Conservation (phyloP, 2,113 vertebrate species). For the Odontesthes bonariensis region DNA sequence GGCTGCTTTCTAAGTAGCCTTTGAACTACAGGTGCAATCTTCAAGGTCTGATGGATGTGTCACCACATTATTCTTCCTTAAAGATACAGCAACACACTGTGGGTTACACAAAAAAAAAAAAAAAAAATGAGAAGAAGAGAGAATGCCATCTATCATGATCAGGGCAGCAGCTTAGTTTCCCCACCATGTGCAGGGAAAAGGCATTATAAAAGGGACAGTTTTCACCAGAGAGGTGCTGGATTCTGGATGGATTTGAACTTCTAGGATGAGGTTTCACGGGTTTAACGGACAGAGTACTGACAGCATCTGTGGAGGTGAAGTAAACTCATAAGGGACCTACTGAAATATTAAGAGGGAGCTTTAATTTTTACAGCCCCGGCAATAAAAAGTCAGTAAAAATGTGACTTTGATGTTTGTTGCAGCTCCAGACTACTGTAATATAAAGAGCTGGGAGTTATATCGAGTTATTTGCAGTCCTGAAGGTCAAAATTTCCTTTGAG, state of each 20-base stretch:
- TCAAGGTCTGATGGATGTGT: conserved; percentile 43
- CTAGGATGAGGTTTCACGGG: neutral
- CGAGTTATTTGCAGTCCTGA: conserved; percentile 36
- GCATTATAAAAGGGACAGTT: conserved; percentile 28
- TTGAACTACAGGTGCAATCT: conserved; percentile 67
- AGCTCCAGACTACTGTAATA: conserved; percentile 41
- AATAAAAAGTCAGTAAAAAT: conserved; percentile 58
- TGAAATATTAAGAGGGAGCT: conserved; percentile 24
- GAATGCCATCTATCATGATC: conserved; percentile 64
- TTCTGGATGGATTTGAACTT: conserved; percentile 23
- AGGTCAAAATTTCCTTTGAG: conserved; percentile 26
- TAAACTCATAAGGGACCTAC: conserved; percentile 12
- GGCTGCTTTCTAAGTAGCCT: conserved; percentile 28
- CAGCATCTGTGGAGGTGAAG: neutral
- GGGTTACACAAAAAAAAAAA: neutral
- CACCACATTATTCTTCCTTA: conserved; percentile 69
- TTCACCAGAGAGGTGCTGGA: conserved; percentile 12
- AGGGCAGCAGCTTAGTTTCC: conserved; percentile 47
- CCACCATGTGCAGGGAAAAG: conserved; percentile 42
- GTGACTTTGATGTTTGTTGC: conserved; percentile 41
- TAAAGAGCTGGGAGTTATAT: conserved; percentile 44
- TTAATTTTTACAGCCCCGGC: conserved; percentile 41
- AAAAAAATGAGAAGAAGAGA: conserved; percentile 21
- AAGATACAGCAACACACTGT: conserved; percentile 45
- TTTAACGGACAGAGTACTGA: conserved; percentile 4